A percentile compares a stretch with the other conserved stretches of the same genome.
phyloP scores from a whole-genome alignment of 2,888 invertebrate species.

The Molorchus minor region DNA sequence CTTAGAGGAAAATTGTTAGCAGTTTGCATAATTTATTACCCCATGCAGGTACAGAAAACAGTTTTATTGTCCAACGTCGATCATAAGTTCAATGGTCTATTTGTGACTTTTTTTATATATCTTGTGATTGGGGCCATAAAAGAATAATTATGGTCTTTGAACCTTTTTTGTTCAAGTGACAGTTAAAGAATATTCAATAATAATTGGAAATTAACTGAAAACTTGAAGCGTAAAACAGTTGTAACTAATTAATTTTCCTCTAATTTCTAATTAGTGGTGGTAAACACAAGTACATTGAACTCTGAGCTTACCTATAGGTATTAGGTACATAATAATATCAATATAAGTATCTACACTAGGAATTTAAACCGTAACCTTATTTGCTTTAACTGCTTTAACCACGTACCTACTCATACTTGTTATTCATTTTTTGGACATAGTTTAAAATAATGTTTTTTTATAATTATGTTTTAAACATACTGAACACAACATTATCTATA shows the following conservation, averaged over 20 bases:
- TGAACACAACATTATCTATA: too few relatives aligned
- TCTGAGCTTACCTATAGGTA: not conserved
- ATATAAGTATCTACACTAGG: too few relatives aligned
- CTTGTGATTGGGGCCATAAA: not conserved
- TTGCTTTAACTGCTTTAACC: not conserved
- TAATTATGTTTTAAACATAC: too few relatives aligned
- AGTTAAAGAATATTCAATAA: too few relatives aligned
- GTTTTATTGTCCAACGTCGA: slow-evolving; percentile 1
- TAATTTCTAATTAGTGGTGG: slow-evolving; percentile 15
- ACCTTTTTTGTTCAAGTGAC: too few relatives aligned
- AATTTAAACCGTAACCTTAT: not conserved
- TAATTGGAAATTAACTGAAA: too few relatives aligned
- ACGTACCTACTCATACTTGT: not conserved
- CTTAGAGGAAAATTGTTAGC: slow-evolving; percentile 19
- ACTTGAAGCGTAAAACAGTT: not conserved
- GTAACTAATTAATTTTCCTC: not conserved
- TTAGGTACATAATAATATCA: not conserved
- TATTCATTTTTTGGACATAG: not conserved
- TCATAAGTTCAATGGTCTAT: slow-evolving; percentile 6
- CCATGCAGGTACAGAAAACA: slow-evolving; percentile 15
- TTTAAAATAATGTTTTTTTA: too few relatives aligned
- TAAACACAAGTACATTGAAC: slow-evolving; percentile 8
- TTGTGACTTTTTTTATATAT: not conserved
- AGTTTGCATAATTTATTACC: slow-evolving; percentile 35
- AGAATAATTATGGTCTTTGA: too few relatives aligned